Evolutionary conservation across 2,797 vertebrate genomes (phyloP), one percentile per base, ranked within the genome.

Genomic region (Hyperoplus lanceolatus): DNA sequence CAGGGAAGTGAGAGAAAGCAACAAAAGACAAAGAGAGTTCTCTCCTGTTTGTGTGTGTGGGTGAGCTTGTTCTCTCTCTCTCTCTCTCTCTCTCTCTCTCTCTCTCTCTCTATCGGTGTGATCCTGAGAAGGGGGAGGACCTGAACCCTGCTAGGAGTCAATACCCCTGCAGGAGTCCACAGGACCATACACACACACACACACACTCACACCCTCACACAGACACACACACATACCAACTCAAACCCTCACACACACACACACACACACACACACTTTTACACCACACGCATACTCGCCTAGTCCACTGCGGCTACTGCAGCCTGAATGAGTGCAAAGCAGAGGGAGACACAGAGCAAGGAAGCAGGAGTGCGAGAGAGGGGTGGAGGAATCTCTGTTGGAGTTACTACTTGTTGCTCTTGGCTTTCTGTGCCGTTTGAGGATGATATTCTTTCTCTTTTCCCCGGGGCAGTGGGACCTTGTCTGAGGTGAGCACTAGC

Each of bases 351-450:
- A 80, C 80, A 77, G 70, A 76, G 87, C 77, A 21, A 88, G 81
- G 82, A 80, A 89, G 87, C 92, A 83, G 86, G 80, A 85, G 90
- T 83, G 84, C 15, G 73, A 85, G 84, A 86, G 81, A 69, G 80
- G 55, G 83, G 87, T 92, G 91, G 87, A 88, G 87, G 73, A 89
- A 83, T 89, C 84, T 49, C 70, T 78, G 29, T 29, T 29, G 86
- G 88, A 91, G 78, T 93, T 91, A 91, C 93, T 89, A 95, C 95
- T 95, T 95, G 94, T 94, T 95, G 92, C 87, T 93, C 77, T 90
- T 87, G 90, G 85, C 85, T 85, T 83, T 83, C 68, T 69, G 77
- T 73, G 76, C 55, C 82, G 87, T 80, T 9, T 82, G 71, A 92
- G 84, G 85, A 91, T 93, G 96, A 89, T 92, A 86, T 83, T 90